phyloP scores from a whole-genome alignment of 2,888 invertebrate species.

The Erebia aethiops region DNA sequence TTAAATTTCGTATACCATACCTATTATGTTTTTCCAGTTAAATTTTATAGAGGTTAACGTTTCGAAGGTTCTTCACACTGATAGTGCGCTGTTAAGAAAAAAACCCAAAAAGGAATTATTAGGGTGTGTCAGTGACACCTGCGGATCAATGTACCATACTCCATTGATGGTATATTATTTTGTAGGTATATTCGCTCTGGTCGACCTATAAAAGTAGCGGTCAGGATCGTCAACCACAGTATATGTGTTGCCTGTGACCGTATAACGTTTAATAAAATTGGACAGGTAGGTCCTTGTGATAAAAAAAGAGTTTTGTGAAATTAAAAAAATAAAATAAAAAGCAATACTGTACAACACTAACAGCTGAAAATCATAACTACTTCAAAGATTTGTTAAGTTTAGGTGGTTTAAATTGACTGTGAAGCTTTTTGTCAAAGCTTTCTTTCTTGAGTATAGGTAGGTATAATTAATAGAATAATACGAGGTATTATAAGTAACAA shows the following conservation, averaged over 20 bases:
- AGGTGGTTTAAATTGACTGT: no score
- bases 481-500: no score
- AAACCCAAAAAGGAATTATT: slow-evolving; percentile 29
- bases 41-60: background rate
- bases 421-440: no score
- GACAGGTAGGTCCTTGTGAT: slow-evolving; percentile 55
- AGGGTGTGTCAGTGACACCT: slow-evolving; percentile 55
- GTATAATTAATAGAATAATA: no score
- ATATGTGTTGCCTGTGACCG: slow-evolving; percentile 61
- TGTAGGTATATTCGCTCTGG: slow-evolving; percentile 34
- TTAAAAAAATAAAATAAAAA: background rate
- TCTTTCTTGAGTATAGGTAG: no score
- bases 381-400: background rate
- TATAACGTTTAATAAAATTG: slow-evolving; percentile 50
- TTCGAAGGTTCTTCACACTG: slow-evolving; percentile 2
- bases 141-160: slow-evolving; percentile 39
- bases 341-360: no score
- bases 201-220: slow-evolving; percentile 75
- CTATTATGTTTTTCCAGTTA: background rate
- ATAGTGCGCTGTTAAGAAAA: slow-evolving; percentile 1
- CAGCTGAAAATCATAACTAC: background rate
- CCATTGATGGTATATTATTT: slow-evolving; percentile 29
- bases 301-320: background rate
- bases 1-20: background rate
- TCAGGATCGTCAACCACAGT: slow-evolving; percentile 62